Percentiles rank a stretch among this genome's conserved stretches.
These are phyloP conservation scores for Corvus hawaiiensis DNA, from an alignment of 2,113 vertebrate genomes.

Conservation along the genomic window DNA sequence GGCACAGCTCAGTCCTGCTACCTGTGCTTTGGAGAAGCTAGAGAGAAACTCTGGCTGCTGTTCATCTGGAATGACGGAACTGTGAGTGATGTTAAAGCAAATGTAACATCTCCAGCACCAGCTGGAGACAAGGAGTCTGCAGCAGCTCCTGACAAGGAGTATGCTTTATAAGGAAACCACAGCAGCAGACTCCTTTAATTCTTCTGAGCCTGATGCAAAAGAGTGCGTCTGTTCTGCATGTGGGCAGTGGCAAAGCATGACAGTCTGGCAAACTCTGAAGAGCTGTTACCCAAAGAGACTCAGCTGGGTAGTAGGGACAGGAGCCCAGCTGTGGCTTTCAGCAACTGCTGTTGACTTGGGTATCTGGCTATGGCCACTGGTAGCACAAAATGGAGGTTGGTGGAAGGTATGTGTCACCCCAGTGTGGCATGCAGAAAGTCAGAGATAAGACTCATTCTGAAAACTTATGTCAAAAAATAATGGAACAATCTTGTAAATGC, in stretches of 20 bases:
- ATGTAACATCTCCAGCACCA: neutral
- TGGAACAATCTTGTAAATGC: neutral
- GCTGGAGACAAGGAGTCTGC: neutral
- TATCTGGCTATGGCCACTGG: neutral
- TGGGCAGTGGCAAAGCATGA: rapidly evolving
- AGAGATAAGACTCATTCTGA: neutral
- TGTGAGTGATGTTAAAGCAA: neutral
- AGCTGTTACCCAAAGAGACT: neutral
- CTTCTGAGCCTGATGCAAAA: neutral
- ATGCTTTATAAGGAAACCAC: neutral
- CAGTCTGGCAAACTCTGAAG: neutral
- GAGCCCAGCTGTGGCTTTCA: neutral
- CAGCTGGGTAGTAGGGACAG: neutral
- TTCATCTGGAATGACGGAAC: neutral
- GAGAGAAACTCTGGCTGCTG: neutral
- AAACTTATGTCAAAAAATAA: neutral
- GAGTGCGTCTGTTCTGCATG: rapidly evolving
- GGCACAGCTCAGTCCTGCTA: neutral
- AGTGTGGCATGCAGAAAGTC: neutral
- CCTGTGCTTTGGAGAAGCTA: neutral
- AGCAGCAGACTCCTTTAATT: neutral
- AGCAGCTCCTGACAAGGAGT: neutral
- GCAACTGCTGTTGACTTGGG: neutral
- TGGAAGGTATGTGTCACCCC: neutral
- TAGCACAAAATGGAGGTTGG: neutral